These are phyloP conservation scores for Scortum barcoo DNA, from an alignment of 2,113 vertebrate species.

Conservation along the genomic window DNA sequence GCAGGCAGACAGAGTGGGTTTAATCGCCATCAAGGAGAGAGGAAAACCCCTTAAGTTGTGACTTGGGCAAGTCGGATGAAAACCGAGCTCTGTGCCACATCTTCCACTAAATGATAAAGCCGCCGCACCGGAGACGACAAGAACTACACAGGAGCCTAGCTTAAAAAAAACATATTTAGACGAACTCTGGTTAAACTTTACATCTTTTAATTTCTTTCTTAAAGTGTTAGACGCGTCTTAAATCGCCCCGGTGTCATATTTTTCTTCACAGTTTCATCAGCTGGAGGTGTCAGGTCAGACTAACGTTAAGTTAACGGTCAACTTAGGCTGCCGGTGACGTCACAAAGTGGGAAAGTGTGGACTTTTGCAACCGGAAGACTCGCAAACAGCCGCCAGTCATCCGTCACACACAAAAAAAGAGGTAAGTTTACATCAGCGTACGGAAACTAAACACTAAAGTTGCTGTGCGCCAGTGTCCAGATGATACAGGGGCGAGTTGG, in stretches of 20 bases:
- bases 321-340: slow-evolving; percentile 37
- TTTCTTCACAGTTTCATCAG: slow-evolving; percentile 1
- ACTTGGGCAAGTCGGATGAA: slow-evolving; percentile 75
- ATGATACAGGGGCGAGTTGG: too few relatives aligned
- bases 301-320: slow-evolving; percentile 54
- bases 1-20: rapidly evolving
- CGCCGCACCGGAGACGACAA: slow-evolving; percentile 26
- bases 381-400: background rate
- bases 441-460: background rate
- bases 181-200: background rate
- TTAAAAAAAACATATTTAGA: background rate
- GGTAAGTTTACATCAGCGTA: slow-evolving; percentile 49
- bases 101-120: slow-evolving; percentile 73
- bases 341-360: slow-evolving; percentile 39
- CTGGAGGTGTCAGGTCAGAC: slow-evolving; percentile 26
- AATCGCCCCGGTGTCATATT: background rate
- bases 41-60: background rate
- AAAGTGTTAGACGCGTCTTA: background rate
- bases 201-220: rapidly evolving
- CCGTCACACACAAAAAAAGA: too few relatives aligned
- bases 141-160: background rate
- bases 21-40: background rate
- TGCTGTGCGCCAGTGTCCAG: background rate
- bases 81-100: slow-evolving; percentile 81
- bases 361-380: slow-evolving; percentile 27